Evolutionary conservation across 2,113 vertebrate genomes (phyloP), one percentile per base, ranked within the genome.

Genomic region (Himantopus leucocephalus): DNA sequence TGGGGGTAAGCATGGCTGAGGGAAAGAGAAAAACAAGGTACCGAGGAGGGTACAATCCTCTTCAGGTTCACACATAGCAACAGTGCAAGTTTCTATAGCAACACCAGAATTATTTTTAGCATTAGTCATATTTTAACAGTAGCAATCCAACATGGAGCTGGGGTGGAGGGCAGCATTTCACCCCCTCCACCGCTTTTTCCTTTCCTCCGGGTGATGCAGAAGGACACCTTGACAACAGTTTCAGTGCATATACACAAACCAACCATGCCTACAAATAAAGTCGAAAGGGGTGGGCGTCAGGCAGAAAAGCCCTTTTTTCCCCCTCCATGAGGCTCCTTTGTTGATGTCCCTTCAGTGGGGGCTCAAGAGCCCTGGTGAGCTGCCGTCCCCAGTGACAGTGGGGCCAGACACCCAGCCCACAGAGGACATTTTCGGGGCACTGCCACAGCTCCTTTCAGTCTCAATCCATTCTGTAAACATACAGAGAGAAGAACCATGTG

Each of bases 51-150:
- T 95, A 96, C 96, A 88, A 89, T 96, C 88, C 98, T 98, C 98
- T 97, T 92, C 97, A 97, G 97, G 97, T 98, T 90, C 90, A 97
- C 96, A 96, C 98, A 74, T 97, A 98, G 98, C 98, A 98, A 98
- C 98, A 94, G 97, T 76, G 87, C 85, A 93, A 67, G 98, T 98
- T 98, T 98, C 98, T 91, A 98, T 98, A 97, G 98, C 98, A 98
- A 98, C 98, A 22, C 68, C 56, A 53, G 96, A 80, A 98, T 98
- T 98, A 98, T 98, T 98, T 98, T 98, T 98, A 98, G 98, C 97
- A 71, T 95, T 95, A 95, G 97, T 97, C 96, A 91, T 96, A 94
- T 97, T 96, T 97, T 92, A 97, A 89, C 97, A 95, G 98, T 88
- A 98, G 96, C 97, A 97, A 76, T 29, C 82, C 91, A 95, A 96